Conservation (phyloP, 2,888 invertebrate genomes). For the Diabrotica balteata region DNA sequence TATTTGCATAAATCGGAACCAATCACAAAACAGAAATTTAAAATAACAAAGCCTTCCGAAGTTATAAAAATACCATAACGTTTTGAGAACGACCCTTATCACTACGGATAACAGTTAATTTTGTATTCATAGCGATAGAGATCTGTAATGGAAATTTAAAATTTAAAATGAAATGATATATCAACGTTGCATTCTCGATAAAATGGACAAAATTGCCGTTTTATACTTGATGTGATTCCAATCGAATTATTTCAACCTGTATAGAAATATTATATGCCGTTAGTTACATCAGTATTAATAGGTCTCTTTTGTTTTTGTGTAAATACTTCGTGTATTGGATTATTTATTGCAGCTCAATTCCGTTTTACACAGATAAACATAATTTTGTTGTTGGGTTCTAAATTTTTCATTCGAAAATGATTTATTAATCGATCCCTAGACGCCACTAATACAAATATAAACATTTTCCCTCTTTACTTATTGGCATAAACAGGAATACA, state of each 20-base stretch:
- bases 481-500: too few species aligned
- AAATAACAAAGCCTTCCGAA: background rate
- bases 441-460: too few species aligned
- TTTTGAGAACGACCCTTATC: constrained; percentile 1
- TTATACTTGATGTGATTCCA: constrained; percentile 29
- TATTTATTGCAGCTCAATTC: constrained; percentile 1
- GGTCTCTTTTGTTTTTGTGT: constrained; percentile 13
- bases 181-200: constrained; percentile 19
- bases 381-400: too few species aligned
- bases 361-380: too few species aligned
- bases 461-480: too few species aligned
- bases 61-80: constrained; percentile 1
- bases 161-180: constrained; percentile 28
- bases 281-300: constrained; percentile 13
- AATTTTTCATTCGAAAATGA: too few species aligned
- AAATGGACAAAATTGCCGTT: constrained; percentile 29
- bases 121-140: constrained; percentile 30
- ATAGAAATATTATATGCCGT: constrained; percentile 13
- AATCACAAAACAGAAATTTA: too few species aligned
- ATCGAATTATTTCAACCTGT: constrained; percentile 18
- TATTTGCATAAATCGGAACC: too few species aligned
- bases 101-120: constrained; percentile 15
- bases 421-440: too few species aligned
- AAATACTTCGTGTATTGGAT: constrained; percentile 8
- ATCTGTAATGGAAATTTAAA: constrained; percentile 34